phyloP scores from a whole-genome alignment of 2,113 vertebrate genomes.

The Ctenomys sociabilis region DNA sequence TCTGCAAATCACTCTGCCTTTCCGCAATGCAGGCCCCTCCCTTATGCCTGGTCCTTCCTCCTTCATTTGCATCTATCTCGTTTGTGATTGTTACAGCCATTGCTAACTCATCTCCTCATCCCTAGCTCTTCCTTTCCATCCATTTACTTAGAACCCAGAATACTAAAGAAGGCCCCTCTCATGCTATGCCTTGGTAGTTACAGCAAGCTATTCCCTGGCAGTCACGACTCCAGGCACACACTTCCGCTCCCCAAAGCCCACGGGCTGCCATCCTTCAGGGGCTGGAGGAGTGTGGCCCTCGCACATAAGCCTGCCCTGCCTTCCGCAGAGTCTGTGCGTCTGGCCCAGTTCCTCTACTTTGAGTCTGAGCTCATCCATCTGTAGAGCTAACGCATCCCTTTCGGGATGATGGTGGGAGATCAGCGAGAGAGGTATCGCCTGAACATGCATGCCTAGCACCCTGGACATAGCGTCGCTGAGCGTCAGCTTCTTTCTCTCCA shows the following conservation, averaged over 20 bases:
- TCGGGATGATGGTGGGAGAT: neutral
- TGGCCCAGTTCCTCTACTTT: neutral
- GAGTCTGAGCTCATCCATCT: neutral
- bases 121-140: neutral
- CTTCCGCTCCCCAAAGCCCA: neutral
- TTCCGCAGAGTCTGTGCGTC: neutral
- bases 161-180: neutral
- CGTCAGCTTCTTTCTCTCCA: neutral
- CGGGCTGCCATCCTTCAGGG: fast-evolving
- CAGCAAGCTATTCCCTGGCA: neutral
- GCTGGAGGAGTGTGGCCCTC: neutral
- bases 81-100: neutral
- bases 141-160: neutral
- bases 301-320: too few relatives aligned
- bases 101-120: neutral
- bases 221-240: neutral
- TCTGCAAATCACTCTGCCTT: too few relatives aligned
- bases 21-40: neutral
- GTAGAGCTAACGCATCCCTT: neutral
- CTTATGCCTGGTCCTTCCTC: neutral
- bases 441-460: neutral
- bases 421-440: neutral
- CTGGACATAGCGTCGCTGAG: neutral
- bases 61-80: neutral
- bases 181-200: neutral